Base-by-base conservation (phyloP, 2,888 invertebrate genomes). In the Andrena chrysosceles region DNA sequence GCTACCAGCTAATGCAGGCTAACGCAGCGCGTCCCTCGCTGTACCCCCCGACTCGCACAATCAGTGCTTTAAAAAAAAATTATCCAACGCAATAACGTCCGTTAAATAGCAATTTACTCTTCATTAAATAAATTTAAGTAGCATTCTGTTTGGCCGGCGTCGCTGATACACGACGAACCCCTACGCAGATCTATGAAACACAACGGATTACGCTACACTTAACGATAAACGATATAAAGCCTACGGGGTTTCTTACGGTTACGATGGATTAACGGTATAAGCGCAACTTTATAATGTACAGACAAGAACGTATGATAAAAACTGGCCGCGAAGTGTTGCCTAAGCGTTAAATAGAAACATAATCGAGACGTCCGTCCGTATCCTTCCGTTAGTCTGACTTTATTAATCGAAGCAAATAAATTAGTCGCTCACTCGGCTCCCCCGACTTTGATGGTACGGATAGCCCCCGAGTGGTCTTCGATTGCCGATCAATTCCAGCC, bases 321-420 rank as follows among this genome's bases (percentile, higher is more conserved):
- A 91, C 90, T 91, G 90, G 91, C 91, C 90, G 91, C 91, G 64
- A 78, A 59, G 29, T 77, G 49, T 77, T 67, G 8, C 42, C 60
- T 73, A 64, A 64, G 29, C 13, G 23, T 78, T 82, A 78, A 81
- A 77, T 77, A 52, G 0, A 63, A 71, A 77, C 52, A 54, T 35
- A 35, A 29, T 86, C 76, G 78, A 86, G 71, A 86, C 77, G n/a
- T 66, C 29, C 23, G 7, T 56, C n/a, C 63, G 42, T 42, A 42
- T 13, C 16, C 42, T 42, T 42, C 42, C 42, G 42, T 29, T 49
- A 10, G 31, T 54, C 56, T 56, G 23, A 56, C 23, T 23, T 26
- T 56, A 23, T 13, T 56, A 20, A 56, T 56, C 56, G 56, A 56
- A 56, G 23, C 20, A 56, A 56, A 56, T 10, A 20, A 26, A 56